These are phyloP conservation scores for Ganaspis brasiliensis DNA, from an alignment of 2,888 invertebrate species.

Conservation along the genomic window DNA sequence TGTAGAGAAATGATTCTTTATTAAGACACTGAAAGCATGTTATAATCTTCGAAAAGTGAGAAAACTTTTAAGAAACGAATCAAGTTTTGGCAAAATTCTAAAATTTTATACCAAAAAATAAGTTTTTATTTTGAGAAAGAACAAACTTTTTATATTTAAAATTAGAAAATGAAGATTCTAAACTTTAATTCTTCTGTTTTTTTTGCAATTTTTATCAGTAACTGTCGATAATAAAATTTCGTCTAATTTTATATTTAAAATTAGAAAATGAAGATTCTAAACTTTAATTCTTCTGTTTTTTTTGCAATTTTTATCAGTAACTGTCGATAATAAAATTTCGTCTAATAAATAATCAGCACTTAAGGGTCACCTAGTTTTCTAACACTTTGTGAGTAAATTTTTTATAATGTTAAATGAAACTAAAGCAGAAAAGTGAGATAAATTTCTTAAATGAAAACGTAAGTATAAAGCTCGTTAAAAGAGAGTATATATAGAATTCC, in stretches of 20 bases:
- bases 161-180: no score
- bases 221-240: background rate
- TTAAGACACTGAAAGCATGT: background rate
- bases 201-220: no score
- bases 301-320: no score
- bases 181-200: no score
- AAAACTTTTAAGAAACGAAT: no score
- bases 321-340: background rate
- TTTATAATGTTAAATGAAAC: background rate
- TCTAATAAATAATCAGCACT: background rate
- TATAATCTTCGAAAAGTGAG: background rate
- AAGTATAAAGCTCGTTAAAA: background rate
- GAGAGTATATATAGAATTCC: constrained; percentile 12
- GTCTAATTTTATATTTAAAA: no score
- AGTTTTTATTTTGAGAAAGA: no score
- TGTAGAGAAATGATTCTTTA: background rate
- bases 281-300: no score
- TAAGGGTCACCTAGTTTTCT: background rate
- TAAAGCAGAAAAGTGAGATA: background rate
- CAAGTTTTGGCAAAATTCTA: no score
- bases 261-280: no score
- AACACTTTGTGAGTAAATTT: background rate
- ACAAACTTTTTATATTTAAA: no score
- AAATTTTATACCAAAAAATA: no score
- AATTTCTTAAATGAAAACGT: background rate